phyloP scores from a whole-genome alignment of 2,797 vertebrate genomes.

The Darevskia mixta region DNA sequence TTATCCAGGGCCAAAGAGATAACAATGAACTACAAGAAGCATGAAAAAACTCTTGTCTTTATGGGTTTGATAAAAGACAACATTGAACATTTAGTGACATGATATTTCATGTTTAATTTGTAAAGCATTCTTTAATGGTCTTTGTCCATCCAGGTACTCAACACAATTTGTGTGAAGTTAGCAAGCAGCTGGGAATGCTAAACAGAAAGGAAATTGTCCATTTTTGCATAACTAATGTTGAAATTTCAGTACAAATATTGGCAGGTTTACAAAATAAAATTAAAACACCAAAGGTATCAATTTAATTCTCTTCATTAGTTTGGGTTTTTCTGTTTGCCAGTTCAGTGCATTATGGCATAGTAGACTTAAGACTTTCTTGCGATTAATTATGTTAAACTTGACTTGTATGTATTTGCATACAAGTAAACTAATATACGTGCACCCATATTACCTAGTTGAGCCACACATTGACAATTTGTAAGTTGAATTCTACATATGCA shows the following conservation, averaged over 20 bases:
- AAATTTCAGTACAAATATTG: slow-evolving; percentile 3
- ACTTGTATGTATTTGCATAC: slow-evolving; percentile 36
- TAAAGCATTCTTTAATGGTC: slow-evolving; percentile 25
- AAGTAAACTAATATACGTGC: slow-evolving; percentile 40
- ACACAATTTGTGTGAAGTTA: not conserved
- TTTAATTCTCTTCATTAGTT: slow-evolving; percentile 52
- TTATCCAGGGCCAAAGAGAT: slow-evolving; percentile 80
- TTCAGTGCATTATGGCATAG: slow-evolving; percentile 60
- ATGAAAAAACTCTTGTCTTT: slow-evolving; percentile 41
- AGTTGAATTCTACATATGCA: not conserved
- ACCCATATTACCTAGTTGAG: not conserved
- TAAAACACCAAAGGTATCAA: not conserved
- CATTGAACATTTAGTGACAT: not conserved
- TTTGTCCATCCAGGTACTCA: slow-evolving; percentile 21
- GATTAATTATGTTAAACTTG: slow-evolving; percentile 46
- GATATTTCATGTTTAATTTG: not conserved
- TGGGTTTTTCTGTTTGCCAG: slow-evolving; percentile 31
- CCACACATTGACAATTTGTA: slow-evolving; percentile 19
- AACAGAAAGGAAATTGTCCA: slow-evolving; percentile 35
- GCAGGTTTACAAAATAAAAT: slow-evolving; percentile 36
- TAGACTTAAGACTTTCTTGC: slow-evolving; percentile 51
- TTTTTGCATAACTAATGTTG: slow-evolving; percentile 26
- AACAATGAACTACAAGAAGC: slow-evolving; percentile 66
- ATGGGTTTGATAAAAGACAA: not conserved
- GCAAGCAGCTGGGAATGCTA: slow-evolving; percentile 29